Base-by-base conservation (phyloP, 2,797 vertebrate species). In the Fistularia commersonii region DNA sequence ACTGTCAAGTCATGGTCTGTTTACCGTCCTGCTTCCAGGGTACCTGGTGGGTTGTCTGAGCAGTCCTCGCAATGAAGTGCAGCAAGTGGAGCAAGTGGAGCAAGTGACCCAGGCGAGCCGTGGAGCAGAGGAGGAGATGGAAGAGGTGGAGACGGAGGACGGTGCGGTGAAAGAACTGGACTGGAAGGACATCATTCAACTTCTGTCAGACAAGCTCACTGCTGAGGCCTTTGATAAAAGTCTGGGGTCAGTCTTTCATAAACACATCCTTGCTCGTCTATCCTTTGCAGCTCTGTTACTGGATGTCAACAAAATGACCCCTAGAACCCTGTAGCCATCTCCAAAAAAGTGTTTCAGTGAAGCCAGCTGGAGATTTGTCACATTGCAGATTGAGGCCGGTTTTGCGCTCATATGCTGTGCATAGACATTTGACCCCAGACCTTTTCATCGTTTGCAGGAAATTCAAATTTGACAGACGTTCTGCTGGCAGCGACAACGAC, bases 401-500 rank as follows among this genome's bases (percentile, higher is more conserved):
- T 48, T 54, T 5, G 23, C 4, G 23, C 23, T 2, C 23, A 2
- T 23, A 2, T 23, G 23, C 23, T 4, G 23, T 4, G 36, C 7
- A 10, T 40, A 14, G 3, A 36, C 7, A 10, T 36, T 36, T 2
- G 6, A 47, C 41, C 1, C 6, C 10, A 49, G 10, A 34, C 3
- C 3, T 6, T 10, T 10, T 11, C 8, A 46, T 4, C 39, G 23
- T 44, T 13, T 32, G 14, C 72, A 92, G 90, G 0, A 45, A 52
- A 0, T 70, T 81, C 31, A 48, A 73, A 15, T 1, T 1, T 0
- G 0, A 1, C 0, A 52, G 39, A 2, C 87, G 85, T 51, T 77
- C 80, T 37, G 93, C 97, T 12, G 96, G 95, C 46, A 90, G 86
- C 38, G 3, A 1, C 0, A 83, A 69, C 32, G 96, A 98, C 56